Evolutionary conservation across 1,140 invertebrate species (phyloP).

Genomic region (Thereuonema tuberculata): DNA sequence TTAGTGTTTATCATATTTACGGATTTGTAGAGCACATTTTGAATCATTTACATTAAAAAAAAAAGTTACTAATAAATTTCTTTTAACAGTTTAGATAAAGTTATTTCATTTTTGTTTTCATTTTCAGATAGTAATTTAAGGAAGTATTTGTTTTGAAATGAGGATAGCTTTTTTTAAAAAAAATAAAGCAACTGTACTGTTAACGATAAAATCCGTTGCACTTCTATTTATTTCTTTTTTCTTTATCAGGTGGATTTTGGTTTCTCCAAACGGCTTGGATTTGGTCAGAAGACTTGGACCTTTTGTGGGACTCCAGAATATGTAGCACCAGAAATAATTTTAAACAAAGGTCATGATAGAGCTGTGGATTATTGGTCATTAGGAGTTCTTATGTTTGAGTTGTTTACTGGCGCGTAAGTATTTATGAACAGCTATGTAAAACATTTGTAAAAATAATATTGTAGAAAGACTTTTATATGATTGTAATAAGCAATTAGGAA

Average conservation of each 20-base stretch:
- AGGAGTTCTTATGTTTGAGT: slow-evolving; percentile 82
- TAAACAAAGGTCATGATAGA: slow-evolving; percentile 82
- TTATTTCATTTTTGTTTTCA: too few relatives aligned
- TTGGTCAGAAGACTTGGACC: slow-evolving; percentile 81
- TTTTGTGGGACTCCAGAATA: slow-evolving; percentile 94
- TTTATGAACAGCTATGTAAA: slow-evolving; percentile 1
- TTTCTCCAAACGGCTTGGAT: slow-evolving; percentile 79
- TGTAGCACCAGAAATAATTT: slow-evolving; percentile 79
- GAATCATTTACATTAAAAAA: too few relatives aligned
- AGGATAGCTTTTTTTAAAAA: too few relatives aligned
- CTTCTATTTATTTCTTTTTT: neutral
- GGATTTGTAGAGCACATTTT: too few relatives aligned
- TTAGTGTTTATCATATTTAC: too few relatives aligned
- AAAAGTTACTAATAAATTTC: too few relatives aligned
- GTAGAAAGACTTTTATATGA: neutral
- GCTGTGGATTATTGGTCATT: slow-evolving; percentile 91
- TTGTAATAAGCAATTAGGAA: neutral
- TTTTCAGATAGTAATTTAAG: too few relatives aligned
- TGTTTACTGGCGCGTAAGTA: slow-evolving; percentile 59
- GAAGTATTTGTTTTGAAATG: too few relatives aligned
- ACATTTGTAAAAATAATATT: neutral
- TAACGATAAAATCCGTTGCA: too few relatives aligned
- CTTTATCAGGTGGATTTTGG: slow-evolving; percentile 64
- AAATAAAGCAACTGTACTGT: too few relatives aligned
- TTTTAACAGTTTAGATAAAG: too few relatives aligned